phyloP scores from a whole-genome alignment of 2,797 vertebrate genomes.

The Poecile montanus region DNA sequence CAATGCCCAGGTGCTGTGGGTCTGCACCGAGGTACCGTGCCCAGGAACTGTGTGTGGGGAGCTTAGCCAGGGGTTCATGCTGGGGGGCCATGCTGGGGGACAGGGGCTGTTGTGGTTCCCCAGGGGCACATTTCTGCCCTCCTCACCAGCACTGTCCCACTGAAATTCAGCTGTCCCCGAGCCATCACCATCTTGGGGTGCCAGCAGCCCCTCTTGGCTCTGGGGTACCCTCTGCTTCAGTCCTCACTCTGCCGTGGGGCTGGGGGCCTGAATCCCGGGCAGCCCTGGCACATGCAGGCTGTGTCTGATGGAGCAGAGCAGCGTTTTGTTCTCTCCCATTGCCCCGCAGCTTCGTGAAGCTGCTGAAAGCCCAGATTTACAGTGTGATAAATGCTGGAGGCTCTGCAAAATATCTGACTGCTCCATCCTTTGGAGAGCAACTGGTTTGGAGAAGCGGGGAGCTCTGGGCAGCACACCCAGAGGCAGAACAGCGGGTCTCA shows the following conservation, averaged over 20 bases:
- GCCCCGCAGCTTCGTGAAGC: slow-evolving; percentile 41
- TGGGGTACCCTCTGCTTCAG: accelerated
- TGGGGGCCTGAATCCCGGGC: neutral
- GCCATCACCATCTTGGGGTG: neutral
- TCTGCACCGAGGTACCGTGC: accelerated
- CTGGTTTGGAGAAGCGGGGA: neutral
- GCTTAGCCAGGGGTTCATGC: neutral
- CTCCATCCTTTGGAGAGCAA: slow-evolving; percentile 20
- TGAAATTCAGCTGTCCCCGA: accelerated
- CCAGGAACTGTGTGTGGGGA: neutral
- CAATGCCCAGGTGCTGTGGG: too few species aligned
- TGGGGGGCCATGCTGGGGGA: neutral
- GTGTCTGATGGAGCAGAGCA: slow-evolving; percentile 11
- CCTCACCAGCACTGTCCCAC: neutral
- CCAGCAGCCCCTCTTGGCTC: neutral
- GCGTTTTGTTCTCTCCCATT: slow-evolving; percentile 50
- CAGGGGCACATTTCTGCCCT: neutral
- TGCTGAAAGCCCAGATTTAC: slow-evolving; percentile 61
- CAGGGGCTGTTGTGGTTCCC: neutral
- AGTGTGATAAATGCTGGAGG: slow-evolving; percentile 49
- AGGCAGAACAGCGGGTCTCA: neutral
- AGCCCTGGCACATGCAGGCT: slow-evolving; percentile 11
- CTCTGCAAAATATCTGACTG: slow-evolving; percentile 34
- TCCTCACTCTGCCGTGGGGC: accelerated
- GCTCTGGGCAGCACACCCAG: neutral